These are phyloP conservation scores for Bovichtus variegatus DNA, from an alignment of 2,797 vertebrate genomes.

Conservation along the genomic window DNA sequence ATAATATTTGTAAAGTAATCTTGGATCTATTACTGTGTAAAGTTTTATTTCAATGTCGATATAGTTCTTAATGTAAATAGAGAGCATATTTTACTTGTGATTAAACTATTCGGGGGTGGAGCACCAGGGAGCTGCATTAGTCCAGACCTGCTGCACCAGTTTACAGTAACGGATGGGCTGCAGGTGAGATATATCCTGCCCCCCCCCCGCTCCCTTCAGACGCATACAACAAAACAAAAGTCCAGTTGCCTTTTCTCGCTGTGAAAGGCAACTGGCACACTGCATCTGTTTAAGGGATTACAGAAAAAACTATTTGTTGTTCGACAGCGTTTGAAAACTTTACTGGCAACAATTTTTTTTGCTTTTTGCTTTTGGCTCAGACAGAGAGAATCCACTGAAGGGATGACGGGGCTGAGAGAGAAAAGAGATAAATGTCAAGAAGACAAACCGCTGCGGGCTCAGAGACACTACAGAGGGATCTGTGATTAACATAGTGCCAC, in stretches of 20 bases:
- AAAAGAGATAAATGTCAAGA: slow-evolving; percentile 27
- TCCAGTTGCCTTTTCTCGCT: not conserved
- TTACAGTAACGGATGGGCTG: slow-evolving; percentile 1
- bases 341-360: not conserved
- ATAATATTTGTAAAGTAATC: too few species aligned
- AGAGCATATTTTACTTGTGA: too few species aligned
- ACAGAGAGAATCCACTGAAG: not conserved
- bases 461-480: not conserved
- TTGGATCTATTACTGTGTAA: too few species aligned
- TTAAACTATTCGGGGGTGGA: too few species aligned
- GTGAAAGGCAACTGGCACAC: not conserved
- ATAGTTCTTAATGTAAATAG: too few species aligned
- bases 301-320: not conserved
- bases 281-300: not conserved
- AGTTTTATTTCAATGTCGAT: too few species aligned
- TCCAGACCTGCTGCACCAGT: not conserved
- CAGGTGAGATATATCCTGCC: slow-evolving; percentile 4
- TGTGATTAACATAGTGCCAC: not conserved
- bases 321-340: slow-evolving; percentile 3
- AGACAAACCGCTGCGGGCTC: slow-evolving; percentile 20
- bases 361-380: too few species aligned
- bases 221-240: not conserved
- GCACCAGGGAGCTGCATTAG: not conserved
- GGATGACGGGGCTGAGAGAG: not conserved
- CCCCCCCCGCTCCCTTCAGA: not conserved